phyloP scores from a whole-genome alignment of 2,797 vertebrate species.

The Rhodeus uyekii region DNA sequence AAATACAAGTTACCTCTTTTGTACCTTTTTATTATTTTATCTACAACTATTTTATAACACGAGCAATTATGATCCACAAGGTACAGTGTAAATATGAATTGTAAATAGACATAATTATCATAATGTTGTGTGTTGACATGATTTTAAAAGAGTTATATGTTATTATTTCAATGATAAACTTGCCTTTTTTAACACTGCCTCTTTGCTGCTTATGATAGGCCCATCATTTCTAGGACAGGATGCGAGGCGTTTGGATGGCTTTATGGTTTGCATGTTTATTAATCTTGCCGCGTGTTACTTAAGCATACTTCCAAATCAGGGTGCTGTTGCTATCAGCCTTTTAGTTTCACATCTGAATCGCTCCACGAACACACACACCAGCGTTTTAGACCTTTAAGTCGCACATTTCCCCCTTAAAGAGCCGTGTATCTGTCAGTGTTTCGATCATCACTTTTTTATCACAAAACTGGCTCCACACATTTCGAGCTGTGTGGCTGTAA shows the following conservation, averaged over 20 bases:
- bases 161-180: slow-evolving; percentile 51
- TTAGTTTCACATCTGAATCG: slow-evolving; percentile 67
- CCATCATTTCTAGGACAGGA: slow-evolving; percentile 68
- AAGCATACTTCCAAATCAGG: slow-evolving; percentile 52
- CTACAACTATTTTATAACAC: slow-evolving; percentile 67
- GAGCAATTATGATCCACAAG: slow-evolving; percentile 68
- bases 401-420: slow-evolving; percentile 75
- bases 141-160: slow-evolving; percentile 40
- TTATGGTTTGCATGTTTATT: slow-evolving; percentile 26
- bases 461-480: slow-evolving; percentile 66
- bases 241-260: slow-evolving; percentile 37
- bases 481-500: slow-evolving; percentile 62
- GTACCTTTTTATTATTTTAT: slow-evolving; percentile 55
- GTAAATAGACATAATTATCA: slow-evolving; percentile 78
- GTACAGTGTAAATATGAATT: slow-evolving; percentile 71
- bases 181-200: slow-evolving; percentile 59
- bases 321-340: slow-evolving; percentile 60
- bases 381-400: slow-evolving; percentile 67
- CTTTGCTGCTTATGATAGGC: slow-evolving; percentile 68
- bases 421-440: slow-evolving; percentile 59
- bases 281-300: slow-evolving; percentile 26
- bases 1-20: slow-evolving; percentile 61
- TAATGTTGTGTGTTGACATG: slow-evolving; percentile 42
- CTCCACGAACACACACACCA: slow-evolving; percentile 38
- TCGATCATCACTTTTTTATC: slow-evolving; percentile 43